These are phyloP conservation scores for Trematomus loennbergii DNA, from an alignment of 2,113 vertebrate species.

Conservation along the genomic window DNA sequence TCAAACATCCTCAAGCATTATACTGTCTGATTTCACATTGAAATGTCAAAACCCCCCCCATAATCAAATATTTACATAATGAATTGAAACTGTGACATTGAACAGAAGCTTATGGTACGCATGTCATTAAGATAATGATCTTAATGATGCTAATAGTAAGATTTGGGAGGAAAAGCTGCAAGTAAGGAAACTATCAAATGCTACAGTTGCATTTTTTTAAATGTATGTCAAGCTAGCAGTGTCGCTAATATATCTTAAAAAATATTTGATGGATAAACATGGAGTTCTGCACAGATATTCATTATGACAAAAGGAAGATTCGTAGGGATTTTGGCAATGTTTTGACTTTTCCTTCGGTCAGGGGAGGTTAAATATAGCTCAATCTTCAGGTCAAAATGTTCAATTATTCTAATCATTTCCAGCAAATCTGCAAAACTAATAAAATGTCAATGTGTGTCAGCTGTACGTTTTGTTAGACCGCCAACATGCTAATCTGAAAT, in stretches of 20 bases:
- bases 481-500: neutral
- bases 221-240: no score
- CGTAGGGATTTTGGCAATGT: neutral
- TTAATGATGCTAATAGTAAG: neutral
- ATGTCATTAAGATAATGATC: neutral
- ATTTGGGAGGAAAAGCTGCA: neutral
- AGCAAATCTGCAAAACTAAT: no score
- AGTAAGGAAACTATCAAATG: neutral
- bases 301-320: neutral
- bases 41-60: no score
- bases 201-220: neutral
- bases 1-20: neutral
- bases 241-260: no score
- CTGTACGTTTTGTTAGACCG: neutral
- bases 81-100: neutral
- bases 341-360: neutral
- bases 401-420: neutral
- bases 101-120: neutral
- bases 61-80: neutral
- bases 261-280: neutral
- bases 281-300: neutral
- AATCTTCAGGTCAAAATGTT: neutral
- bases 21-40: neutral
- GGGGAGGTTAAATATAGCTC: neutral
- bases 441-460: neutral